Evolutionary conservation across 2,888 invertebrate species (phyloP), one percentile per base, ranked within the genome.

Genomic region (Zhuqinia jingwanae): DNA sequence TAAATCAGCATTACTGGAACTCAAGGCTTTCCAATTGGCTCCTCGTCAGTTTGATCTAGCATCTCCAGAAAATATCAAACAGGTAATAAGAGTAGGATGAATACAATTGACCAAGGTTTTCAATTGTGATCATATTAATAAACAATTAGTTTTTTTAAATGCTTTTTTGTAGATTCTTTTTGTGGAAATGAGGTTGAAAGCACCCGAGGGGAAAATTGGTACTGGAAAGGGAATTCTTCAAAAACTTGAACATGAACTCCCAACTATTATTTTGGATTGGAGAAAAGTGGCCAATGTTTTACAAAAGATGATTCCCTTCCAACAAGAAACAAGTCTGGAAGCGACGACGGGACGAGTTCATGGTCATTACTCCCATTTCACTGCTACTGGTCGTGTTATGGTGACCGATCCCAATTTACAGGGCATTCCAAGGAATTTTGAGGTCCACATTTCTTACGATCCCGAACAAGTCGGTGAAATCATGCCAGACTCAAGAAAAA

Each of bases 341-440:
- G n/a, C n/a, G n/a, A n/a, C n/a, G 17, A 93, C 91, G 81, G 84
- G 91, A 75, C 90, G 92, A 60, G 88, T 92, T 63, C 91, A 90
- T 81, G 91, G 92, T 13, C 75, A 80, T 11, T 92, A 91, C 75
- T 90, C 91, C 20, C 91, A 91, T 70, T 93, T 92, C 88, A 93
- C 94, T 1, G 92, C 93, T 5, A 94, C 94, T 3, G 94, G 99
- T 0, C 94, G 99, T 87, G 95, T 99, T 89, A 95, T 96, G 84
- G 97, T 99, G 96, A 95, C 95, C 87, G 97, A 97, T 92, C 99
- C 99, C 0, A 98, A 97, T 93, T 92, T 99, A 53, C 99, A 99
- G 93, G 97, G 95, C 92, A 95, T 98, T 20, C 97, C 98, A 0
- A 96, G 96, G 91, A 96, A 97, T 91, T 98, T 98, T 93, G 93